A percentile compares a stretch with the other conserved stretches of the same genome.
These are phyloP conservation scores for Drosophila helvetica DNA, from an alignment of 2,888 invertebrate genomes.

Conservation along the genomic window DNA sequence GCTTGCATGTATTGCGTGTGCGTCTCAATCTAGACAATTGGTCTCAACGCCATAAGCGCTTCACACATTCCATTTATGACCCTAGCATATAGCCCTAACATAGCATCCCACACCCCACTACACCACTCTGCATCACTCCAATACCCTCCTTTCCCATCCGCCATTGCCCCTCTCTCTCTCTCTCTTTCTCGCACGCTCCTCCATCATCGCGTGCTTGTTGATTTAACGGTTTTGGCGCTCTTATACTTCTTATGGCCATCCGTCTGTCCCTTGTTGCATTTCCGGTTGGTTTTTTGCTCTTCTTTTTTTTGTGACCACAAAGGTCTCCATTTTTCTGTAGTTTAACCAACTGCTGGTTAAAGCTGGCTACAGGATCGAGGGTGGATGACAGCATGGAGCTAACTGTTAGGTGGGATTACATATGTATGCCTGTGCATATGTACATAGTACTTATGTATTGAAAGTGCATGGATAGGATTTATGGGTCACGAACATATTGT, in stretches of 20 bases:
- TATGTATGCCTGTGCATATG: background rate
- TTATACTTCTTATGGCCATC: background rate
- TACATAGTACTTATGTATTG: background rate
- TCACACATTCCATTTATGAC: conserved; percentile 75
- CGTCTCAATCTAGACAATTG: conserved; percentile 73
- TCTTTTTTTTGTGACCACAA: background rate
- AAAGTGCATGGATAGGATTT: background rate
- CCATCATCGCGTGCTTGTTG: background rate
- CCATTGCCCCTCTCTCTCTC: background rate
- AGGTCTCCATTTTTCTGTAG: background rate
- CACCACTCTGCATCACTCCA: background rate
- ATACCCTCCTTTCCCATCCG: no score
- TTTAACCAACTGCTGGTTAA: background rate
- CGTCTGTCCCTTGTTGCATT: conserved; percentile 2
- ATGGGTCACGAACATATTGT: background rate
- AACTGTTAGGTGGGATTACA: background rate
- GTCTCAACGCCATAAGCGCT: conserved; percentile 65
- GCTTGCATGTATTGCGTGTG: conserved; percentile 23
- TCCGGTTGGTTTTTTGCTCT: background rate
- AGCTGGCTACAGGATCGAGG: background rate
- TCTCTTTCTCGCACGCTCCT: background rate
- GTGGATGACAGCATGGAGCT: background rate
- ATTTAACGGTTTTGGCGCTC: background rate
- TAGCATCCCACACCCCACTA: background rate
- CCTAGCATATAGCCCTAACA: conserved; percentile 35